Evolutionary conservation across 2,888 invertebrate genomes (phyloP).

Genomic region (Nipponacmea schrenckii): DNA sequence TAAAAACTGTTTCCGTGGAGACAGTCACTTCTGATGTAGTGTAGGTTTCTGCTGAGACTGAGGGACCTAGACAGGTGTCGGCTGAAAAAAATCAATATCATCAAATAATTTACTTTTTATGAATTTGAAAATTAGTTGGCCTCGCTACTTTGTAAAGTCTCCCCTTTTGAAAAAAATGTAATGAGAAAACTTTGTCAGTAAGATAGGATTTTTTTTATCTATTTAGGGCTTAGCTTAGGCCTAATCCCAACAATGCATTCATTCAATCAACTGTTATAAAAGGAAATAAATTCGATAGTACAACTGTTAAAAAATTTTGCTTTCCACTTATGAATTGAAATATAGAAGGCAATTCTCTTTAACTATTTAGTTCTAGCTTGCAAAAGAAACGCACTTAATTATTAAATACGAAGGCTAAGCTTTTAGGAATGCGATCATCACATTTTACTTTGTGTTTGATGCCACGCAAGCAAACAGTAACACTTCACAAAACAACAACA

Average conservation of each 20-base stretch:
- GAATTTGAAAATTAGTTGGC: neutral
- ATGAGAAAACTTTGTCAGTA: too few relatives aligned
- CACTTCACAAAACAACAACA: neutral
- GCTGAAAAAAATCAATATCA: constrained; percentile 41
- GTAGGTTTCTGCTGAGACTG: constrained; percentile 78
- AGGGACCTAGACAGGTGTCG: constrained; percentile 68
- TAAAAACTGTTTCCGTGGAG: constrained; percentile 88
- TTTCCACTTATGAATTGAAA: too few relatives aligned
- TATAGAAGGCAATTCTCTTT: too few relatives aligned
- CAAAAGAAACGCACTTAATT: neutral
- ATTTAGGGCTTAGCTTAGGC: too few relatives aligned
- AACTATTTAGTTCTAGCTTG: too few relatives aligned
- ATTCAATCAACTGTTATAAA: too few relatives aligned
- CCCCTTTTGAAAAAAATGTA: too few relatives aligned
- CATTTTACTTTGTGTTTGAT: neutral
- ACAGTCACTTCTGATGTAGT: constrained; percentile 93
- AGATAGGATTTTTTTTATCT: too few relatives aligned
- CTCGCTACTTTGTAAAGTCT: too few relatives aligned
- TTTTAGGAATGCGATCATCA: neutral
- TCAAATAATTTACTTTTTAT: neutral
- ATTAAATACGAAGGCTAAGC: neutral
- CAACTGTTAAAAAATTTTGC: too few relatives aligned
- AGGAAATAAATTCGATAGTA: too few relatives aligned
- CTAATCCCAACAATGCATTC: too few relatives aligned
- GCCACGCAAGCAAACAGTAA: constrained; percentile 18